These are phyloP conservation scores for Tachypleus tridentatus DNA, from an alignment of 1,140 invertebrate genomes.

Conservation along the genomic window DNA sequence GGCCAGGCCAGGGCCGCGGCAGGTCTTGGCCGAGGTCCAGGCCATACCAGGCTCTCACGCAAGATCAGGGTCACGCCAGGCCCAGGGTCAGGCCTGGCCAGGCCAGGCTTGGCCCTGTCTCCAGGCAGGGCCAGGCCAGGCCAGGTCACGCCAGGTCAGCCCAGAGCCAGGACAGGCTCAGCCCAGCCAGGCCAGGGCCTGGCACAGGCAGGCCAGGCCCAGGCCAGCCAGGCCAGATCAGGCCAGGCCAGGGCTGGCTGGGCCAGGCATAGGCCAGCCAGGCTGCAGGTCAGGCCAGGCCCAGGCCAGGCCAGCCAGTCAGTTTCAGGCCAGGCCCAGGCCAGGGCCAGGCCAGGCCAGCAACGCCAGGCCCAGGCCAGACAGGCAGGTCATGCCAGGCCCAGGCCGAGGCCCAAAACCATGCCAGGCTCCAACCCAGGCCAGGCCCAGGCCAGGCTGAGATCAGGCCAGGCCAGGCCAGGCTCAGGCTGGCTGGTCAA, in stretches of 20 bases:
- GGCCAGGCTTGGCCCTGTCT: conserved; percentile 21
- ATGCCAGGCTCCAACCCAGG: conserved; percentile 24
- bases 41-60: conserved; percentile 18
- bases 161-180: too few relatives aligned
- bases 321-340: conserved; percentile 24
- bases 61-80: conserved; percentile 23
- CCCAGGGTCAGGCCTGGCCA: conserved; percentile 15
- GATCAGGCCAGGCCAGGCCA: conserved; percentile 26
- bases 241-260: conserved; percentile 22
- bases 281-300: conserved; percentile 22
- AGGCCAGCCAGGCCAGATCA: too few relatives aligned
- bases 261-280: conserved; percentile 22
- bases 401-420: conserved; percentile 14
- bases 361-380: too few relatives aligned
- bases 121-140: conserved; percentile 24
- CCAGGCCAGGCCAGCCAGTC: conserved; percentile 23
- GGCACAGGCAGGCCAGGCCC: conserved; percentile 26
- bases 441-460: conserved; percentile 22
- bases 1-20: conserved; percentile 25
- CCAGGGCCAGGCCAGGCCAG: too few relatives aligned
- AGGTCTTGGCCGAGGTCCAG: conserved; percentile 24
- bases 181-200: conserved; percentile 24
- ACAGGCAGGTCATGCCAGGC: conserved; percentile 20
- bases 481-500: conserved; percentile 24
- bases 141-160: too few relatives aligned